Base-by-base conservation (phyloP, 2,888 invertebrate genomes). In the Hemithea aestivaria region DNA sequence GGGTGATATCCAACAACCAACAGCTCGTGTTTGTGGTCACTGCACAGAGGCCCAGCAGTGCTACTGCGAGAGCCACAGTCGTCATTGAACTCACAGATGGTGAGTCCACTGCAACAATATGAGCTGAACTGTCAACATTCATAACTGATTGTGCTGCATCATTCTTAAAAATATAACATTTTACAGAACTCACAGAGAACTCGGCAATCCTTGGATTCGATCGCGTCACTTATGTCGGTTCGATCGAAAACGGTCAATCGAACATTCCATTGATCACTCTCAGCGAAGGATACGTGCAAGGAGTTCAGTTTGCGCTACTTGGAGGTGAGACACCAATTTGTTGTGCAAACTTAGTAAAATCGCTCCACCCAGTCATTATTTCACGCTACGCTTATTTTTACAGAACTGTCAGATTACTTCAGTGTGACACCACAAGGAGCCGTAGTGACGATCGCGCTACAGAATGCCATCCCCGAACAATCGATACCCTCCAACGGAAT, bases 231-330 rank as follows among this genome's bases (percentile, higher is more conserved):
- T 63, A 61, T 35, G 9, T 51, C 1, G 66, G 66, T 4, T 36
- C 54, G 1, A 51, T 63, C 3, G 41, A 49, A 16, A 48, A 47
- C 25, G 33, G 45, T 20, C 10, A 22, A 1, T 12, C 53, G 5
- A 40, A 35, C 3, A 30, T 63, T 12, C 45, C 48, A 9, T 36
- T 56, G 3, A 64, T 67, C 10, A 47, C 44, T 11, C 51, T 66
- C 5, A 45, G 27, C 1, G 51, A 60, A 33, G 66, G 65, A 22
- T 60, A 52, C 34, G 44, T 43, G 5, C 4, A 40, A 7, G 40
- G 46, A 24, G 60, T 66, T 1, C 7, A 31, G 5, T 63, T 63
- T 21, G 21, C 16, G 2, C 5, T 16, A 5, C 16, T 4, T 5
- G 16, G 16, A 16, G 16, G 16, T 16, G 16, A 16, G 16, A 16